Evolutionary conservation across 2,888 invertebrate genomes (phyloP).

Genomic region (Actias luna): DNA sequence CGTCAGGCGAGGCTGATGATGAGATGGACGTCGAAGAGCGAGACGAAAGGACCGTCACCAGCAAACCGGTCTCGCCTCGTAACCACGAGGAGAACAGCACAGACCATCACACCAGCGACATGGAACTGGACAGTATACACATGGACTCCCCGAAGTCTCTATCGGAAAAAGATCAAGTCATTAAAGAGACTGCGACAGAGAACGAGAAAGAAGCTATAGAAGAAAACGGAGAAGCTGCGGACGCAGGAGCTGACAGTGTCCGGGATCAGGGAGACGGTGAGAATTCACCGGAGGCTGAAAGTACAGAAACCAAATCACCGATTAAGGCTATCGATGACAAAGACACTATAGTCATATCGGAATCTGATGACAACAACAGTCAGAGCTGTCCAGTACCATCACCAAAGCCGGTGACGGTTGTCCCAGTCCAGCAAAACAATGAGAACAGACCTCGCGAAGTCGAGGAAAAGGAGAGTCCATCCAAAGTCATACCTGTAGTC

Average conservation of each 20-base stretch:
- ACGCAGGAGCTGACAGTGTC: conserved; percentile 38
- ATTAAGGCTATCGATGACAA: conserved; percentile 63
- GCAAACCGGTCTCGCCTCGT: conserved; percentile 62
- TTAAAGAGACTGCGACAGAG: conserved; percentile 56
- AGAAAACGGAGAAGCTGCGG: conserved; percentile 33
- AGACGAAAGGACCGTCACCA: conserved; percentile 68
- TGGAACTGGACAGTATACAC: conserved; percentile 76
- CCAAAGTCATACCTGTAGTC: conserved; percentile 70
- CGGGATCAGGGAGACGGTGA: conserved; percentile 44
- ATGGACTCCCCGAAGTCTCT: conserved; percentile 74
- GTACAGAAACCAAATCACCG: conserved; percentile 59
- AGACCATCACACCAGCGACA: conserved; percentile 75
- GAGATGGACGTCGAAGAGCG: conserved; percentile 85
- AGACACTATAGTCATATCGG: conserved; percentile 74
- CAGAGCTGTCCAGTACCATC: conserved; percentile 76
- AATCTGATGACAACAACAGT: conserved; percentile 76
- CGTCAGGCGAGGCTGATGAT: conserved; percentile 85
- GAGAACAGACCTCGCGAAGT: conserved; percentile 63
- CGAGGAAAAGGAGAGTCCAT: conserved; percentile 65
- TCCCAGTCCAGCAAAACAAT: conserved; percentile 50
- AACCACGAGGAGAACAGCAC: conserved; percentile 70
- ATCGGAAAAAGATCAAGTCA: conserved; percentile 65
- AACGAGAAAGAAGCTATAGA: conserved; percentile 46
- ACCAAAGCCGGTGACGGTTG: conserved; percentile 58
- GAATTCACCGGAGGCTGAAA: conserved; percentile 47